Evolutionary conservation across 2,113 vertebrate genomes (phyloP).

Genomic region (Hippocampus zosterae): DNA sequence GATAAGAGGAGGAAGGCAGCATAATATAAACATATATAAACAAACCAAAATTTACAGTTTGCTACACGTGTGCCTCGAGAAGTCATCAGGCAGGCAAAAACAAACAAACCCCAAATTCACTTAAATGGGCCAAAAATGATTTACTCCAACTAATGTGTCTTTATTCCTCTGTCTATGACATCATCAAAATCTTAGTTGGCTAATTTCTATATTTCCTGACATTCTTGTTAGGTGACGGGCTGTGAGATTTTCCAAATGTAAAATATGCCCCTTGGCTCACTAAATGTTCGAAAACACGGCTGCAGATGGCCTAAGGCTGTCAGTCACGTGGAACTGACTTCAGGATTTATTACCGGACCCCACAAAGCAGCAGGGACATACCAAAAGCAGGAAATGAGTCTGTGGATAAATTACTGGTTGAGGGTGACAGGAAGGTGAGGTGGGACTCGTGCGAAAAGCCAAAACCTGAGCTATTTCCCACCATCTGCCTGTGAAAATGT

Average conservation of each 20-base stretch:
- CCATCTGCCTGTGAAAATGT: slow-evolving; percentile 8
- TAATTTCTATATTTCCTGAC: too few relatives aligned
- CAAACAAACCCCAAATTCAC: neutral
- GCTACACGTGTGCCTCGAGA: too few relatives aligned
- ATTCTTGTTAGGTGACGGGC: neutral
- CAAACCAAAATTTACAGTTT: too few relatives aligned
- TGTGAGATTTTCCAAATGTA: neutral
- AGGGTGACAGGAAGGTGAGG: slow-evolving; percentile 27
- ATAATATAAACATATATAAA: neutral
- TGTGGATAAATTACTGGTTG: slow-evolving; percentile 31
- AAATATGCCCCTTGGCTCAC: neutral
- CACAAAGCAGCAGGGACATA: slow-evolving; percentile 4
- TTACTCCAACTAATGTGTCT: neutral
- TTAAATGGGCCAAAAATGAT: neutral
- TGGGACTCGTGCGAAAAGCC: slow-evolving; percentile 16
- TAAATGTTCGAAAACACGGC: neutral
- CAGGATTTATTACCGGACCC: neutral
- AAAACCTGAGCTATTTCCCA: neutral
- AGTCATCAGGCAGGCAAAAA: neutral
- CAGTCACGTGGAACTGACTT: neutral
- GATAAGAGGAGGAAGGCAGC: neutral
- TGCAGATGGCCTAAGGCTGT: too few relatives aligned
- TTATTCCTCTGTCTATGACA: neutral
- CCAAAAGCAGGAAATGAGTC: slow-evolving; percentile 13
- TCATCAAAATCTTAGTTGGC: too few relatives aligned